Percentiles rank a stretch among this genome's conserved stretches.
phyloP scores from a whole-genome alignment of 2,113 vertebrate species.

The Crotophaga sulcirostris region DNA sequence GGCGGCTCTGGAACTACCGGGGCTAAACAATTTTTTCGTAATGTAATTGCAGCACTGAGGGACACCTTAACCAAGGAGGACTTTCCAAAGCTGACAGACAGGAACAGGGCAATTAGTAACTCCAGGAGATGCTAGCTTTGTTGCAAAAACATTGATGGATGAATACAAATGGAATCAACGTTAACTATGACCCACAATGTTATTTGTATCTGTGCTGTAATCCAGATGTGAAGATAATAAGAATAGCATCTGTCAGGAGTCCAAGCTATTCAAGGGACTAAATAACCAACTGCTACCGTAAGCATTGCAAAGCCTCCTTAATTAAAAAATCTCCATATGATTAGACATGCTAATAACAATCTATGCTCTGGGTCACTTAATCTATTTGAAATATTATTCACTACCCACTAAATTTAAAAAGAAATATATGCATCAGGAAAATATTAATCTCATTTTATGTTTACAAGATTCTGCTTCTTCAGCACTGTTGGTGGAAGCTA shows the following conservation, averaged over 20 bases:
- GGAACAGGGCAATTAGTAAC: slow-evolving; percentile 17
- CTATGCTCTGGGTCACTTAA: slow-evolving; percentile 53
- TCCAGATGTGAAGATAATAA: slow-evolving; percentile 68
- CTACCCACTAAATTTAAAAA: slow-evolving; percentile 25
- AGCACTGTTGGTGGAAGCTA: not conserved
- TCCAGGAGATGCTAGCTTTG: slow-evolving; percentile 32
- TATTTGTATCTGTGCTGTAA: slow-evolving; percentile 62
- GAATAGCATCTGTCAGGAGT: slow-evolving; percentile 67
- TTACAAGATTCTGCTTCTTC: slow-evolving; percentile 11
- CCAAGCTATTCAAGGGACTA: slow-evolving; percentile 44
- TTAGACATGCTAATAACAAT: slow-evolving; percentile 64
- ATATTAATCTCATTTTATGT: slow-evolving; percentile 39
- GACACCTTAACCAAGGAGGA: not conserved
- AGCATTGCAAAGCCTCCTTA: slow-evolving; percentile 48
- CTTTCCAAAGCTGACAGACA: not conserved
- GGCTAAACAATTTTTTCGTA: not conserved
- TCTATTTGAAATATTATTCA: slow-evolving; percentile 57
- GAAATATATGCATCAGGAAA: slow-evolving; percentile 15
- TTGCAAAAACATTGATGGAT: slow-evolving; percentile 30
- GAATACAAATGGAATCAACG: slow-evolving; percentile 56
- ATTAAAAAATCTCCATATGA: slow-evolving; percentile 69
- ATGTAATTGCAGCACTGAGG: not conserved
- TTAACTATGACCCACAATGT: slow-evolving; percentile 35
- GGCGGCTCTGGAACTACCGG: not conserved
- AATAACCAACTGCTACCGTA: slow-evolving; percentile 57